A percentile compares a stretch with the other conserved stretches of the same genome.
Evolutionary conservation across 2,888 invertebrate genomes (phyloP).

Genomic region (Galerucella pusilla): DNA sequence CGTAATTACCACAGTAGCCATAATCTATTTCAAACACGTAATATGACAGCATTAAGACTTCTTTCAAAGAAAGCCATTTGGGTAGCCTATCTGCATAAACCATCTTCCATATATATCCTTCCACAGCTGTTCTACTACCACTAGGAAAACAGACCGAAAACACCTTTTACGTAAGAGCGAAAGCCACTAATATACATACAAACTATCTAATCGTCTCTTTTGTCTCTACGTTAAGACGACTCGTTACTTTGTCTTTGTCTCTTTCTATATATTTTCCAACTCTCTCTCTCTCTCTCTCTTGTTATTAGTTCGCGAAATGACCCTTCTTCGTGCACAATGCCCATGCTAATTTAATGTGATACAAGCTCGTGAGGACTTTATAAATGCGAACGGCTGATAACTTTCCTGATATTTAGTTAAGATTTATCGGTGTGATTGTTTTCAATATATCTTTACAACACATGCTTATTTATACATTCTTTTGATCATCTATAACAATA

Average conservation of each 20-base stretch:
- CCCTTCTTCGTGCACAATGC: slow-evolving; percentile 52
- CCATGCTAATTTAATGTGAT: slow-evolving; percentile 54
- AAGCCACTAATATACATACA: slow-evolving; percentile 60
- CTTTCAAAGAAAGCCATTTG: slow-evolving; percentile 63
- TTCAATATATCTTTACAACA: background rate
- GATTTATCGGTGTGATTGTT: background rate
- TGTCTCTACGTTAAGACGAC: slow-evolving; percentile 57
- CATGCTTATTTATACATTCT: background rate
- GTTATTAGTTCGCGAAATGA: slow-evolving; percentile 39
- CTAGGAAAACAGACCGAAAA: slow-evolving; percentile 55
- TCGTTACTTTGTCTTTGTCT: slow-evolving; percentile 34
- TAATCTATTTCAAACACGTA: slow-evolving; percentile 66
- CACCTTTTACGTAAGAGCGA: slow-evolving; percentile 29
- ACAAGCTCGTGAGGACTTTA: slow-evolving; percentile 45
- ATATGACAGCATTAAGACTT: slow-evolving; percentile 66
- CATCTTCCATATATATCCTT: slow-evolving; percentile 60
- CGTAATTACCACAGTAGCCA: slow-evolving; percentile 65
- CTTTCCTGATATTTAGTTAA: background rate
- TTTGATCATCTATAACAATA: background rate
- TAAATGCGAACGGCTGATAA: slow-evolving; percentile 12
- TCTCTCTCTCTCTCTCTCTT: slow-evolving; percentile 38
- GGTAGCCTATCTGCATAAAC: slow-evolving; percentile 63
- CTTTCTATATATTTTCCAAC: slow-evolving; percentile 33
- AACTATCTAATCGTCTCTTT: slow-evolving; percentile 64
- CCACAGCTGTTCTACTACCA: slow-evolving; percentile 60